Base-by-base conservation (phyloP, 2,113 vertebrate genomes). In the Todiramphus chloris region DNA sequence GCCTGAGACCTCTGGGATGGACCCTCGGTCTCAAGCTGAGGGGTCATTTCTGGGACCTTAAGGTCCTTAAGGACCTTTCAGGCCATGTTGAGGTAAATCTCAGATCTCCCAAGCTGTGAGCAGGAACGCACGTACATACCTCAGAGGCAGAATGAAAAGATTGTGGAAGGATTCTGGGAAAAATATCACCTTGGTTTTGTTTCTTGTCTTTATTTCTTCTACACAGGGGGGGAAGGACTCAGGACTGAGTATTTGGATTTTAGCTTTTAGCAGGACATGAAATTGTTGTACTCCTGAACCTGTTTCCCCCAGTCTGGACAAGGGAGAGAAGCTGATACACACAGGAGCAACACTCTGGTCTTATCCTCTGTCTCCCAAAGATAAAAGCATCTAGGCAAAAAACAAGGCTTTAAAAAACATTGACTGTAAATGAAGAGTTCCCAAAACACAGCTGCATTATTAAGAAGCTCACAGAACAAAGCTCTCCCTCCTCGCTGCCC, bases 401-500 rank as follows among this genome's bases (percentile, higher is more conserved):
- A 96, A 73, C 20, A 84, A 68, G 81, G 58, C 46, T 92, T 78
- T 27, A 12, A 39, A 92, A 80, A 77, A 23, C 69, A 93, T 25
- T 69, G 48, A 6, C 21, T 66, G 66, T 4, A 15, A 41, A 19
- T 25, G 51, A 89, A 50, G 63, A 80, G 46, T 44, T 88, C 87
- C 89, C 84, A 72, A 87, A 95, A 87, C 30, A 58, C 69, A 83
- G 87, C 69, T 82, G 87, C 44, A 9, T 62, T 62, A 2, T 62
- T 0, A 0, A 84, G 80, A 81, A 78, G 60, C 37, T 83, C 63
- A 16, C 35, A 25, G 4, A 19, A 78, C 75, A 67, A 48, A 84
- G 9, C 15, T 0, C 4, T 70, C 53, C 43, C 48, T 58, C 20
- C 35, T 58, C 0, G 0, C 25, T 55, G 81, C 48, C 72, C 51